phyloP scores from a whole-genome alignment of 2,888 invertebrate species.

The Pollenia amentaria region DNA sequence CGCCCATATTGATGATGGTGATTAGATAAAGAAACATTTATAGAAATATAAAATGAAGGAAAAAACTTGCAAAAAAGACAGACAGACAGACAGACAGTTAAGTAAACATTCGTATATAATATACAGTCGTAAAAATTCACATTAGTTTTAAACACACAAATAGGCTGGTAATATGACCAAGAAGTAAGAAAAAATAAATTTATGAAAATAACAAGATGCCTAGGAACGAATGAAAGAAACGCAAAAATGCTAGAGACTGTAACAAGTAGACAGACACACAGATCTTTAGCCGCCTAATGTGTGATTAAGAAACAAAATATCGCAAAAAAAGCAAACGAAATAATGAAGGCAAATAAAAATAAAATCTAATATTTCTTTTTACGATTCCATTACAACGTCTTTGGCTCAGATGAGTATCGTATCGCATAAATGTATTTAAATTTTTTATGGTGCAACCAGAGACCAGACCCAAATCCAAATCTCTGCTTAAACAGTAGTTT shows the following conservation, averaged over 20 bases:
- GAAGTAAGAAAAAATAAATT: slow-evolving; percentile 12
- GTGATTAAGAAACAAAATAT: slow-evolving; percentile 40
- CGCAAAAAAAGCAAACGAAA: slow-evolving; percentile 15
- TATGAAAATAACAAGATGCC: slow-evolving; percentile 51
- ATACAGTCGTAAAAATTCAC: slow-evolving; percentile 51
- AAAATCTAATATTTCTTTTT: slow-evolving; percentile 48
- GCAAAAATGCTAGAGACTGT: background rate
- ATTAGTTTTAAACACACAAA: slow-evolving; percentile 49
- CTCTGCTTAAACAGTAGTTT: slow-evolving; percentile 28
- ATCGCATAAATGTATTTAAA: slow-evolving; percentile 19
- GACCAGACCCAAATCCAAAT: slow-evolving; percentile 43
- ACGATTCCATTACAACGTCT: background rate
- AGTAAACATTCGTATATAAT: slow-evolving; percentile 49
- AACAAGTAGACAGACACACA: slow-evolving; percentile 20
- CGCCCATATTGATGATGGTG: slow-evolving; percentile 72
- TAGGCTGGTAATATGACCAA: slow-evolving; percentile 31
- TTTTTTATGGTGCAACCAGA: slow-evolving; percentile 16
- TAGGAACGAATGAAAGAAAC: background rate
- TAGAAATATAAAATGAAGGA: slow-evolving; percentile 49
- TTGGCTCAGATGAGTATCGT: slow-evolving; percentile 27
- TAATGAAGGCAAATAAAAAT: slow-evolving; percentile 48
- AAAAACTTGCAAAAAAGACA: slow-evolving; percentile 1
- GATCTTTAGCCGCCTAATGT: slow-evolving; percentile 42
- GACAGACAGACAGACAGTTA: slow-evolving; percentile 12
- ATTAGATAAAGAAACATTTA: slow-evolving; percentile 71